Evolutionary conservation across 2,113 vertebrate species (phyloP).

Genomic region (Uropsilus gracilis): DNA sequence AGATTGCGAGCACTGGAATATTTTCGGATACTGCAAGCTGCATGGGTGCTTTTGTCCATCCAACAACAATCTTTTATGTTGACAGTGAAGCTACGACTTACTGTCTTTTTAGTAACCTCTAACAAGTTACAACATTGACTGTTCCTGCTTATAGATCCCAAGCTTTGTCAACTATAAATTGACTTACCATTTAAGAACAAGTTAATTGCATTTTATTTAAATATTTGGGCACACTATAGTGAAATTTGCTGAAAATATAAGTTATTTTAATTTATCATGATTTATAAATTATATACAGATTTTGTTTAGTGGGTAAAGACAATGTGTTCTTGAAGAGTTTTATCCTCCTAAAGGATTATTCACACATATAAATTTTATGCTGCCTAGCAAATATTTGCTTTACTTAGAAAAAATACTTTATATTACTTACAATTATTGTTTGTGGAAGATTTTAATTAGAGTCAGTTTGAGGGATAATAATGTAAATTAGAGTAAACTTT

Average conservation of each 20-base stretch:
- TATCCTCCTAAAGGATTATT: background rate
- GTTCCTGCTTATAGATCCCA: background rate
- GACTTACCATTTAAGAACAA: background rate
- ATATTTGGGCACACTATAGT: background rate
- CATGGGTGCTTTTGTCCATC: background rate
- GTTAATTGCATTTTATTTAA: constrained; percentile 9
- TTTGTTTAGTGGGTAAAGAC: background rate
- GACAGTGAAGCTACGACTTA: background rate
- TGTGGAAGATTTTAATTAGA: background rate
- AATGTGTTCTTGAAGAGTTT: background rate
- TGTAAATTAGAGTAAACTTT: constrained; percentile 26
- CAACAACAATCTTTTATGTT: background rate
- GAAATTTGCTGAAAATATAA: background rate
- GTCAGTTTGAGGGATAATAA: background rate
- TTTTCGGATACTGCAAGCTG: background rate
- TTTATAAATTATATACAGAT: background rate
- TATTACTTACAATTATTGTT: background rate
- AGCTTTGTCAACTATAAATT: background rate
- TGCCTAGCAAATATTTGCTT: background rate
- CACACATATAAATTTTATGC: background rate
- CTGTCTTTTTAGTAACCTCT: background rate
- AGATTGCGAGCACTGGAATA: background rate
- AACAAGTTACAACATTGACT: background rate
- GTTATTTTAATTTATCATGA: background rate
- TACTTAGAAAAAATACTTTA: background rate